Evolutionary conservation across 2,797 vertebrate genomes (phyloP).

Genomic region (Martes flavigula): DNA sequence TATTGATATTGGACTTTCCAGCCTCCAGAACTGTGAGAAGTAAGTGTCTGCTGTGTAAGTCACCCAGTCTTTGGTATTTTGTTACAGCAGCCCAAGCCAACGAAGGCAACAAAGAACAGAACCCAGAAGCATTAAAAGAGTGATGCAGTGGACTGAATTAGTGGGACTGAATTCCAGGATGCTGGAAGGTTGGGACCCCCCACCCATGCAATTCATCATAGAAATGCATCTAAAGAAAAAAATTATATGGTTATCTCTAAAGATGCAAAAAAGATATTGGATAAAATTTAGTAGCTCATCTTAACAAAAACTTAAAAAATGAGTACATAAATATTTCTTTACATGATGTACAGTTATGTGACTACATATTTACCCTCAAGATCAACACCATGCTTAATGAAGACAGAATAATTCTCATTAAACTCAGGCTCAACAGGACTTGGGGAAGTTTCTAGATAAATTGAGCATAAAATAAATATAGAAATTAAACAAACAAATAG

Average conservation of each 20-base stretch:
- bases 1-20: background rate
- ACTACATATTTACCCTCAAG: background rate
- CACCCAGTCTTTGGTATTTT: background rate
- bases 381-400: background rate
- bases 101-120: background rate
- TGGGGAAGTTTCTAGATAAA: background rate
- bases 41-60: background rate
- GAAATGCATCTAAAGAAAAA: slow-evolving; percentile 15
- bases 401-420: background rate
- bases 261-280: background rate
- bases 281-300: background rate
- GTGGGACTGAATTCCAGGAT: background rate
- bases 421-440: background rate
- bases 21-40: background rate
- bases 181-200: background rate
- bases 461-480: background rate
- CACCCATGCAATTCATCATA: background rate
- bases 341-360: background rate
- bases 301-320: background rate
- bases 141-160: background rate
- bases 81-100: background rate
- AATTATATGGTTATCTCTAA: background rate
- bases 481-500: background rate
- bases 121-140: background rate
- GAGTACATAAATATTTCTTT: background rate